Evolutionary conservation across 1,140 invertebrate genomes (phyloP).

Genomic region (Chionoecetes opilio): DNA sequence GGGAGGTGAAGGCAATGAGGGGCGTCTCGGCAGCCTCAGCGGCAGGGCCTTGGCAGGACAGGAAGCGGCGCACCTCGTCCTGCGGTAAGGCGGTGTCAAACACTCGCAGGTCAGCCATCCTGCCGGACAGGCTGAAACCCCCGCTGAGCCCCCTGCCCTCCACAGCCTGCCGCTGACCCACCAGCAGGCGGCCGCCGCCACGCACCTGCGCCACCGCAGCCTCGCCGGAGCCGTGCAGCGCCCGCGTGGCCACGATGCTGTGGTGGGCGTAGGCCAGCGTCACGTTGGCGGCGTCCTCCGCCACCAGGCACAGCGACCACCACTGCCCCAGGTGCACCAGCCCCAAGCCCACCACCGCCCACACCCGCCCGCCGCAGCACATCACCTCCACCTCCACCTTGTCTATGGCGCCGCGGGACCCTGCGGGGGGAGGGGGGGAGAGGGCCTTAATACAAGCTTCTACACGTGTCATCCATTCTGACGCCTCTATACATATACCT

Average conservation of each 20-base stretch:
- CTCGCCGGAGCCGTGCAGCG: background rate
- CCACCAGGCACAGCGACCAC: constrained; percentile 21
- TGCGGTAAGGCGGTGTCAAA: background rate
- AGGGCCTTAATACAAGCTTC: background rate
- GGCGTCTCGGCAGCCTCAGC: too few relatives aligned
- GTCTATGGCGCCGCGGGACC: too few relatives aligned
- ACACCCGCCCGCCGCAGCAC: constrained; percentile 41
- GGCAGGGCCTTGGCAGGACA: background rate
- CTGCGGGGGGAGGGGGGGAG: background rate
- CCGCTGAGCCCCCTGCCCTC: constrained; percentile 22
- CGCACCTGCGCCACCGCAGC: background rate
- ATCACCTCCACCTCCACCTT: constrained; percentile 50
- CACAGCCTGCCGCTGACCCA: constrained; percentile 55
- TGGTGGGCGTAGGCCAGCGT: background rate
- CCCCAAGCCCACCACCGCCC: background rate
- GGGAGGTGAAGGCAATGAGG: background rate
- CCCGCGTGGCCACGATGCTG: background rate
- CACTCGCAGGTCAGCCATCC: constrained; percentile 42
- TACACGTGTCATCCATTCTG: background rate
- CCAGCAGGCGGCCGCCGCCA: constrained; percentile 47
- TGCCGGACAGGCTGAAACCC: constrained; percentile 45
- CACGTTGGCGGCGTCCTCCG: background rate
- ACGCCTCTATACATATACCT: background rate
- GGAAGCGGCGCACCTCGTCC: background rate
- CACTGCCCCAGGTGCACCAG: constrained; percentile 35